A percentile compares a stretch with the other conserved stretches of the same genome.
Conservation (phyloP, 2,113 vertebrate species). For the Melanostigma gelatinosum region DNA sequence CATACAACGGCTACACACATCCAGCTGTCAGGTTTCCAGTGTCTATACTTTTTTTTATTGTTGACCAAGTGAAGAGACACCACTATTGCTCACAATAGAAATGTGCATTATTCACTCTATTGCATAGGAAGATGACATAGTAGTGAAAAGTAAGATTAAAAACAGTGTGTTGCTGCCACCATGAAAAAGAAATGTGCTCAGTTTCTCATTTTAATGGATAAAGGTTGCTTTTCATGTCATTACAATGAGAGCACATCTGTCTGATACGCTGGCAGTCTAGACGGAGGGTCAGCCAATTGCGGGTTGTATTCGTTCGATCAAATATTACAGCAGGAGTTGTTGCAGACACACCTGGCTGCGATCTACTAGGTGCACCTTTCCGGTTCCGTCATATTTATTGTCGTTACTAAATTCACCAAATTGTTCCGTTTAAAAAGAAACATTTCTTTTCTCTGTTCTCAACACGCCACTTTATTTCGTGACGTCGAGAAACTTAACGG, state of each 20-base stretch:
- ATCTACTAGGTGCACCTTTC: no score
- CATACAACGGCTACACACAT: slow-evolving; percentile 78
- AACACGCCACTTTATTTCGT: not conserved
- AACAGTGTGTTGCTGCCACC: not conserved
- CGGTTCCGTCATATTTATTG: not conserved
- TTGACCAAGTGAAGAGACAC: no score
- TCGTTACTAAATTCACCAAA: not conserved
- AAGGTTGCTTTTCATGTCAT: not conserved
- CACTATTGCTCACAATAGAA: not conserved
- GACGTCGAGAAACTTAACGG: not conserved
- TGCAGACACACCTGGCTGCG: no score
- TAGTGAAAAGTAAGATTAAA: not conserved
- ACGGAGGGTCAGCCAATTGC: no score
- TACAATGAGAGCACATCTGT: no score
- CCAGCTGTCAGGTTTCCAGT: slow-evolving; percentile 71
- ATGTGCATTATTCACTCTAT: not conserved
- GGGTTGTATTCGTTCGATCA: no score
- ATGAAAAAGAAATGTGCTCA: no score
- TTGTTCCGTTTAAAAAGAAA: not conserved
- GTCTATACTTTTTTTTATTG: not conserved
- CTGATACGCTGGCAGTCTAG: no score
- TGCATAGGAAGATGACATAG: not conserved
- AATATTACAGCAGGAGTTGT: no score
- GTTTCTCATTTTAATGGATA: not conserved
- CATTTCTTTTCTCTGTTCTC: not conserved